phyloP scores from a whole-genome alignment of 2,797 vertebrate species.

The Kryptolebias ocellatus region DNA sequence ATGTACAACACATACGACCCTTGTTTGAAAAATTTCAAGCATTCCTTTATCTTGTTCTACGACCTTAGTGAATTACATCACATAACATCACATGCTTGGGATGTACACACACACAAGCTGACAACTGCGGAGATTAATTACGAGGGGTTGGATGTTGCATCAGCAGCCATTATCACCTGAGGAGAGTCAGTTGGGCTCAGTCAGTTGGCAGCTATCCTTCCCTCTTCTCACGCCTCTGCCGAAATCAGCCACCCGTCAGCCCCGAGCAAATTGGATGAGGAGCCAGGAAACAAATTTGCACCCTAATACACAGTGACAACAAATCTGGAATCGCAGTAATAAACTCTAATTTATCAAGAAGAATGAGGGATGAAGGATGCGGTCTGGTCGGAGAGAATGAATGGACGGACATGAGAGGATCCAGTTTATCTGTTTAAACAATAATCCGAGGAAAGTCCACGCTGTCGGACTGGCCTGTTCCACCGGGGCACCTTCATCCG shows the following conservation, averaged over 20 bases:
- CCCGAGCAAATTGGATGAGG: conserved; percentile 52
- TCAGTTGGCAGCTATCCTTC: conserved; percentile 44
- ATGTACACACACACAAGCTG: conserved; percentile 26
- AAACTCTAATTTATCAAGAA: conserved; percentile 60
- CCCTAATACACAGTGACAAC: conserved; percentile 64
- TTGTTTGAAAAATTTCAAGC: not conserved
- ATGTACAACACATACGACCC: not conserved
- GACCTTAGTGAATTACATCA: conserved; percentile 31
- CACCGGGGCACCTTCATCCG: conserved; percentile 24
- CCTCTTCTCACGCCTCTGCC: conserved; percentile 47
- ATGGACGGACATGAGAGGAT: conserved; percentile 40
- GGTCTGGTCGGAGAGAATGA: conserved; percentile 41
- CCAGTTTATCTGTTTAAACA: conserved; percentile 53
- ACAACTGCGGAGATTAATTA: conserved; percentile 60
- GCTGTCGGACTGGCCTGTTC: conserved; percentile 32
- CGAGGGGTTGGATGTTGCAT: conserved; percentile 61
- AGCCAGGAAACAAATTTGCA: conserved; percentile 60
- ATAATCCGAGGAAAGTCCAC: conserved; percentile 38
- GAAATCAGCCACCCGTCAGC: conserved; percentile 56
- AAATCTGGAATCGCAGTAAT: conserved; percentile 60
- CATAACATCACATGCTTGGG: conserved; percentile 30
- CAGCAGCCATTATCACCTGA: conserved; percentile 79
- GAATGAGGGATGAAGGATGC: conserved; percentile 61
- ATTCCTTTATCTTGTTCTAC: conserved; percentile 5
- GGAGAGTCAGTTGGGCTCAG: conserved; percentile 51